Base-by-base conservation (phyloP, 2,797 vertebrate genomes). In the Microcaecilia unicolor region DNA sequence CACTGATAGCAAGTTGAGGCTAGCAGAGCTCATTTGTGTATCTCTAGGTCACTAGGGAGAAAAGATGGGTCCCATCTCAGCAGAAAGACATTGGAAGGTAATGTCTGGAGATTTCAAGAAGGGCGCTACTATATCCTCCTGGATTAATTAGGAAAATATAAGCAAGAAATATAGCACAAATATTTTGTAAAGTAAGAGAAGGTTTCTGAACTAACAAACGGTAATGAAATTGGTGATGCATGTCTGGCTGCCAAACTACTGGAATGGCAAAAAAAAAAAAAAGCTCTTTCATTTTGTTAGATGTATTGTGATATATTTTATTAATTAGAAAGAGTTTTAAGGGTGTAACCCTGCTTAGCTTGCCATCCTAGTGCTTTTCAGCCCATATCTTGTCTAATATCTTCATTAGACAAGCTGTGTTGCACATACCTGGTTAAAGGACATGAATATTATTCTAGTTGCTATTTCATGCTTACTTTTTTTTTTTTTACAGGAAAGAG, bases 21-120 rank as follows among this genome's bases (percentile, higher is more conserved):
- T 58, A 58, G 40, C 67, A 57, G 46, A 81, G 75, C 81, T 88
- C 70, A 45, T 81, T 89, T 70, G 74, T 72, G 75, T 83, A 28
- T 36, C 70, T 39, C 54, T 51, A 61, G 58, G 34, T 36, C 37
- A 37, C 74, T 31, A 20, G 28, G 58, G 71, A 51, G 68, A 58
- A 12, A 2, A 16, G 19, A 1, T 41, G 32, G 15, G 32, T 55
- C 39, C 55, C 51, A 49, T 45, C 32, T 4, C 48, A 43, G 57
- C 40, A 43, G 42, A 32, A 55, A 55, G 53, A 51, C 44, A 48
- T 48, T 51, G 65, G 47, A 58, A 60, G 43, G 31, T 33, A 6
- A 31, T 22, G 63, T 61, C 24, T 4, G 21, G 3, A 39, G 23
- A 2, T 22, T 25, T 36, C 31, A 48, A 28, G 41, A 49, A 53